phyloP scores from a whole-genome alignment of 1,140 invertebrate genomes.

The Eriocheir sinensis region DNA sequence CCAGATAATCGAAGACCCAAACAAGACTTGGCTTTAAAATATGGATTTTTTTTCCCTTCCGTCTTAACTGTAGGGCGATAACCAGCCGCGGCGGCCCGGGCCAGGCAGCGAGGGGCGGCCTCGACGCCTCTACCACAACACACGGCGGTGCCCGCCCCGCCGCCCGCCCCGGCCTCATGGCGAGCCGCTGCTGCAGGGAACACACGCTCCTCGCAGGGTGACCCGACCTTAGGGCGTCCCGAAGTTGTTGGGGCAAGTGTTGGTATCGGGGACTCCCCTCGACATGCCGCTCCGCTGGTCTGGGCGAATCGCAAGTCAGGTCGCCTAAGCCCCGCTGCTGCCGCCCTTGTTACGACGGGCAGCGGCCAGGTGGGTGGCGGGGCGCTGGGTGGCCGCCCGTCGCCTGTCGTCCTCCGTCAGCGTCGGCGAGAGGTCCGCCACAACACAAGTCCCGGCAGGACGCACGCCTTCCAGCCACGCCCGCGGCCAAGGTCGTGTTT shows the following conservation, averaged over 20 bases:
- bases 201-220: no score
- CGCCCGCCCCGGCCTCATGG: no score
- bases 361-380: background rate
- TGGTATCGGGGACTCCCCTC: no score
- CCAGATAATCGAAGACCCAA: background rate
- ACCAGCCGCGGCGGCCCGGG: background rate
- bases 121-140: no score
- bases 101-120: background rate
- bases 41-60: slow-evolving; percentile 4
- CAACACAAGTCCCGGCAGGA: background rate
- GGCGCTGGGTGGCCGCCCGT: background rate
- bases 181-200: no score
- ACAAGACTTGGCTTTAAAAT: slow-evolving; percentile 25
- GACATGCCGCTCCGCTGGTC: background rate
- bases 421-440: no score
- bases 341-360: background rate
- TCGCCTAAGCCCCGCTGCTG: background rate
- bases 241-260: no score
- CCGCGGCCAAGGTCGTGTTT: background rate
- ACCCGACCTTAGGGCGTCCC: no score
- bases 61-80: background rate
- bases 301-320: background rate
- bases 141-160: no score
- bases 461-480: background rate
- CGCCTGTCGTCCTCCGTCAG: background rate